These are phyloP conservation scores for Synergus umbraculus DNA, from an alignment of 2,888 invertebrate genomes.

Conservation along the genomic window DNA sequence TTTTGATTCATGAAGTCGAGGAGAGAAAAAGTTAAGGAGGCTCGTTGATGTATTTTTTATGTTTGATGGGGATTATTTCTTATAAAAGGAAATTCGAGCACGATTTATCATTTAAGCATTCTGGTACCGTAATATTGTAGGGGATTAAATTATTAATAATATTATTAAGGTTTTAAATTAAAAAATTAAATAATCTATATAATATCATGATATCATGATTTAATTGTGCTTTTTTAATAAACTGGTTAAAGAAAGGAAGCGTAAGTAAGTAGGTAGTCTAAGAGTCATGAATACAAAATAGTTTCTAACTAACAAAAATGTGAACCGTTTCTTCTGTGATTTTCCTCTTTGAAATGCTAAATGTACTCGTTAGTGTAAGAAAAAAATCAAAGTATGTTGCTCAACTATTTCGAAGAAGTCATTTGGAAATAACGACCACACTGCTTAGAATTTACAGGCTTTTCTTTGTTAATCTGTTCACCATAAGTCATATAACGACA, in stretches of 20 bases:
- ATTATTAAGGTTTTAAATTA: no score
- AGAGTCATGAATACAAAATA: conserved; percentile 28
- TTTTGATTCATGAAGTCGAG: neutral
- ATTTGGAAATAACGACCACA: neutral
- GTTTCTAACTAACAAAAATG: conserved; percentile 7
- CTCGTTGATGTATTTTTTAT: neutral
- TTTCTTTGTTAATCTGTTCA: conserved; percentile 17
- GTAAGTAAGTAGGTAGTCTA: conserved; percentile 11
- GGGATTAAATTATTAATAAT: neutral
- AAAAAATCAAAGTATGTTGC: conserved; percentile 3
- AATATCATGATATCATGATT: neutral
- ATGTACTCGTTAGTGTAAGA: conserved; percentile 9
- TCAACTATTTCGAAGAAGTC: conserved; percentile 30
- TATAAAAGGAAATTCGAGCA: neutral
- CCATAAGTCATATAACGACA: conserved; percentile 4
- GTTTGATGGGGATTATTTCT: neutral
- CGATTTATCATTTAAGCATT: neutral
- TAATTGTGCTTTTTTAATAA: conserved; percentile 5
- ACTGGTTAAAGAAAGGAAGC: conserved; percentile 7
- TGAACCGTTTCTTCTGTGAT: conserved; percentile 3
- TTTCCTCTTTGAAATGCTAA: conserved; percentile 10
- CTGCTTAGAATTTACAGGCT: neutral
- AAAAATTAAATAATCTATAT: no score
- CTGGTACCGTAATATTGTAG: neutral
- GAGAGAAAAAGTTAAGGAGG: neutral